Base-by-base conservation (phyloP, 2,113 vertebrate genomes). In the Spermophilus dauricus region DNA sequence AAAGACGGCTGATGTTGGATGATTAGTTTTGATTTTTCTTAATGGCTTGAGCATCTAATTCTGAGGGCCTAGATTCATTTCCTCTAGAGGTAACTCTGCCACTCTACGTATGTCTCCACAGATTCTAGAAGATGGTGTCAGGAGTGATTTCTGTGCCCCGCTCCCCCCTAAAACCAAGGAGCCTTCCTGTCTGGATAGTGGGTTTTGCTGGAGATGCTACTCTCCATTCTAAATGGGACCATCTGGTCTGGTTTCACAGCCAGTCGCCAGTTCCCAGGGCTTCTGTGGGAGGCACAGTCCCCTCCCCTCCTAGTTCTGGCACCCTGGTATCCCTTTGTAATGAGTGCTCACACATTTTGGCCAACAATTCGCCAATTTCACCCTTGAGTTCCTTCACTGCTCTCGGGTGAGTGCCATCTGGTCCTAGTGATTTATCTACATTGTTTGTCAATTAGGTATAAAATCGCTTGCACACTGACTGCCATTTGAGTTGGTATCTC, bases 341-440 rank as follows among this genome's bases (percentile, higher is more conserved):
- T 34, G 61, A 97, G 75, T 89, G 56, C 69, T 96, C 93, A 48
- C 9, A 34, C 0, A 0, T 95, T 86, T 97, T 95, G 97, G 96
- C 93, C 95, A 93, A 90, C 91, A 97, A 82, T 90, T 93, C 84
- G 84, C 91, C 96, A 97, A 94, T 98, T 98, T 97, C 97, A 97
- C 86, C 86, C 97, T 97, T 73, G 89, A 97, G 65, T 95, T 98
- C 97, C 76, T 87, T 81, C 69, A 73, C 75, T 85, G n/a, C 89
- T 95, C 86, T 94, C 24, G 1, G 56, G 84, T 11, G 5, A 67
- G 75, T 88, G 53, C 84, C 93, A 95, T 97, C 96, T 94, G 97
- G 86, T 95, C 70, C 96, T 87, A 39, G 89, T 90, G 96, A 97
- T 97, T 97, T 96, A 96, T 97, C 95, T 96, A 69, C 81, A 98